Base-by-base conservation (phyloP, 2,888 invertebrate species). In the Syrista parreyssii region DNA sequence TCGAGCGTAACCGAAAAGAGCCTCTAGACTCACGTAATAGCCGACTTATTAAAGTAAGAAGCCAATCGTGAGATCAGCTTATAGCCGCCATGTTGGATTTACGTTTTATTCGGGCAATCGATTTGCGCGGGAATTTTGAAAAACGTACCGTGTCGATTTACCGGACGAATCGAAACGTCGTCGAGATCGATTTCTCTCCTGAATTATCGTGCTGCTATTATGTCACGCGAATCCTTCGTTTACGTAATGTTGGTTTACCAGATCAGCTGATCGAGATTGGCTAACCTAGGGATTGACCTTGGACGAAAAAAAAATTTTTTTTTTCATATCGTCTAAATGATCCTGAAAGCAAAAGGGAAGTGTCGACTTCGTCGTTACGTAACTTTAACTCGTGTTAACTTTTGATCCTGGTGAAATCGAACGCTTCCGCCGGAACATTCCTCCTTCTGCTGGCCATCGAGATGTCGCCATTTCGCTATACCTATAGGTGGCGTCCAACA, bases 1-100 rank as follows among this genome's bases (percentile, higher is more conserved):
- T 77, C 75, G 79, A 82, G 78, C 79, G 82, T 80, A 82, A 79
- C 82, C 75, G 68, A 79, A 80, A 77, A 71, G 55, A 75, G 68
- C 77, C 78, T 40, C 15, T 40, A 68, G 79, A 76, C 76, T 80
- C 79, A 78, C 81, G 79, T 80, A 82, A 80, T 79, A 82, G 79
- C 79, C 79, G 79, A 82, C 82, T 78, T 75, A 78, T 79, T 78
- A 79, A 82, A 78, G 40, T 4, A 9, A 15, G 23, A 9, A 15
- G 55, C 9, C 23, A 9, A 23, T 55, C 55, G 55, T 0, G 40
- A 2, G 40, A 40, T 15, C 40, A 6, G 40, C 6, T 15, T 15
- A 23, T 15, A 23, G 55, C 1, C 55, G 55, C 55, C 55, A 55
- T 55, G 0, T 55, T 55, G 55, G 23, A 55, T 55, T 55, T 55